phyloP scores from a whole-genome alignment of 2,888 invertebrate genomes.

The Galeopsomyia nigrocyanea region DNA sequence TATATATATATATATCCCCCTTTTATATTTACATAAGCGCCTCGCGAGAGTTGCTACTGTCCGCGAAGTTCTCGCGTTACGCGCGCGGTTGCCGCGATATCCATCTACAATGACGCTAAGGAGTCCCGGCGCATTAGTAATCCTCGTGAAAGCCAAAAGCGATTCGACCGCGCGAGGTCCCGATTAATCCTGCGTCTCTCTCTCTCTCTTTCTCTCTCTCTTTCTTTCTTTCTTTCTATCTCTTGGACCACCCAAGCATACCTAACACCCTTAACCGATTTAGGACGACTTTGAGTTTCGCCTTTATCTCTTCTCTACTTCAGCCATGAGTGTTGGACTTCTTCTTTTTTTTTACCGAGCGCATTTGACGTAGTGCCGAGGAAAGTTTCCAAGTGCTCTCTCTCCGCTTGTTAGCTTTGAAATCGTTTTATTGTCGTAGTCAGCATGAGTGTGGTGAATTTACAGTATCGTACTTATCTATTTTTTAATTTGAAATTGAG shows the following conservation, averaged over 20 bases:
- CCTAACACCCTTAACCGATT: constrained; percentile 61
- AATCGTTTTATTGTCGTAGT: too few relatives aligned
- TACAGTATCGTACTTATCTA: too few relatives aligned
- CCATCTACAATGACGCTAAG: constrained; percentile 66
- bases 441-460: too few relatives aligned
- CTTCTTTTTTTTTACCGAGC: neutral
- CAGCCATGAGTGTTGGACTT: constrained; percentile 4
- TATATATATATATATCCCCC: too few relatives aligned
- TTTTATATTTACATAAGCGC: neutral
- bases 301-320: neutral
- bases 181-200: constrained; percentile 63
- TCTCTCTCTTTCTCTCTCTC: constrained; percentile 37
- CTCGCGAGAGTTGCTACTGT: constrained; percentile 31
- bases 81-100: constrained; percentile 53
- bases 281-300: constrained; percentile 22
- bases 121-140: constrained; percentile 64
- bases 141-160: constrained; percentile 59
- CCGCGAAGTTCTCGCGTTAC: constrained; percentile 48
- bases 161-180: constrained; percentile 58
- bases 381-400: too few relatives aligned
- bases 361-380: too few relatives aligned
- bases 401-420: too few relatives aligned
- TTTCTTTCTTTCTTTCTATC: constrained; percentile 45
- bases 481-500: too few relatives aligned
- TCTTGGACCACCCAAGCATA: constrained; percentile 66